phyloP scores from a whole-genome alignment of 2,888 invertebrate species.

The Microplitis manilae region DNA sequence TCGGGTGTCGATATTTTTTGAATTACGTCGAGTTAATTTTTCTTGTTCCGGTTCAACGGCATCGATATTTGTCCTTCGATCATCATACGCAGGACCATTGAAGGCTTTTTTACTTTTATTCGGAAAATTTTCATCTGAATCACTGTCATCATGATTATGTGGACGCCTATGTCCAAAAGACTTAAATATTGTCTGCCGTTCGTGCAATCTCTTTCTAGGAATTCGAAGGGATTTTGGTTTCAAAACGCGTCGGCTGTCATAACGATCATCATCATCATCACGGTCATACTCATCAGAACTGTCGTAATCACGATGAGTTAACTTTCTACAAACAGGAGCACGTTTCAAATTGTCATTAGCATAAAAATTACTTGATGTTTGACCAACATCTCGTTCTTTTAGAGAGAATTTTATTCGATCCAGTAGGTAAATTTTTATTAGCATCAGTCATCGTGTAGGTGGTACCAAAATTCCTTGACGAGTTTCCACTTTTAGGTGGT shows the following conservation, averaged over 20 bases:
- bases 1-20: no score
- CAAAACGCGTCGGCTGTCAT: neutral
- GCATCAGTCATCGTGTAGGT: neutral
- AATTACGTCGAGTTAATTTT: neutral
- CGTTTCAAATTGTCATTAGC: neutral
- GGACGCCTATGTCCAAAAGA: neutral
- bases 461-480: neutral
- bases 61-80: neutral
- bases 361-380: neutral
- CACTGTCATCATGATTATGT: neutral
- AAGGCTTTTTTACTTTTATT: neutral
- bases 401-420: neutral
- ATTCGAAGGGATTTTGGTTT: neutral
- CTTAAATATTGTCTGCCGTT: neutral
- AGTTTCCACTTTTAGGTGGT: slow-evolving; percentile 1
- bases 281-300: slow-evolving; percentile 44
- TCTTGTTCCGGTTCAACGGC: neutral
- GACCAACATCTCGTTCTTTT: neutral
- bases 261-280: slow-evolving; percentile 11
- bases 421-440: neutral
- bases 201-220: neutral
- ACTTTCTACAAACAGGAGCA: slow-evolving; percentile 35
- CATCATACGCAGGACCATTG: neutral
- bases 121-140: neutral
- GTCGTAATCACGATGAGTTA: slow-evolving; percentile 42